These are phyloP conservation scores for Dendrophyllia cribrosa DNA, from an alignment of 64 coral and sea anemone species.

Conservation along the genomic window DNA sequence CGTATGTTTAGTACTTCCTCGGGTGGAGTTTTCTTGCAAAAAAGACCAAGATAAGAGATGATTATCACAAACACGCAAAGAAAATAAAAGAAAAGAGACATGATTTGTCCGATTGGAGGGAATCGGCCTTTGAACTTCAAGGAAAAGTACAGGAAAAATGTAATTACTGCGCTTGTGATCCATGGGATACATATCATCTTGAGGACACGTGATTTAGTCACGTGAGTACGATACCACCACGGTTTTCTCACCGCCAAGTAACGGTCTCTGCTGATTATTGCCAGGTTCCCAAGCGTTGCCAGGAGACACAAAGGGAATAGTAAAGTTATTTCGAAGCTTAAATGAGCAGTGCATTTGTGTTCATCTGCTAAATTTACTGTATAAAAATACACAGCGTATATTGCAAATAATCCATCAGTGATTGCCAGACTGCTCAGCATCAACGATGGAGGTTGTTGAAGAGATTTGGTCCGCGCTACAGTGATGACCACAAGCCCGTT, in stretches of 20 bases:
- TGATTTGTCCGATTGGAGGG: background rate
- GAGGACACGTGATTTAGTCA: background rate
- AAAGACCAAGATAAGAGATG: background rate
- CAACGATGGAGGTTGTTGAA: background rate
- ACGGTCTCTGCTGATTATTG: constrained; percentile 19
- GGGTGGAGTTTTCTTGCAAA: background rate
- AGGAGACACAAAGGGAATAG: background rate
- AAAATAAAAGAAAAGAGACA: background rate
- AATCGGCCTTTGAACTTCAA: background rate
- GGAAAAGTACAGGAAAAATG: background rate
- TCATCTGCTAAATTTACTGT: background rate
- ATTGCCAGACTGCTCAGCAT: background rate
- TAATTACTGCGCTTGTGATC: background rate
- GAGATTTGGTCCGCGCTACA: background rate
- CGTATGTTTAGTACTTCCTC: background rate
- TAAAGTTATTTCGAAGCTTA: background rate
- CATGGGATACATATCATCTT: background rate
- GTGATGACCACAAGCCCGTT: background rate
- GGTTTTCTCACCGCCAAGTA: background rate
- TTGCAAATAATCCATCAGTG: background rate
- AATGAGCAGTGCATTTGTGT: background rate
- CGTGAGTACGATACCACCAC: constrained; percentile 1
- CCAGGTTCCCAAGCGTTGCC: background rate
- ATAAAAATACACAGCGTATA: background rate
- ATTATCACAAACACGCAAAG: background rate